phyloP scores from a whole-genome alignment of 2,797 vertebrate genomes.

The Hippopotamyrus pictus region DNA sequence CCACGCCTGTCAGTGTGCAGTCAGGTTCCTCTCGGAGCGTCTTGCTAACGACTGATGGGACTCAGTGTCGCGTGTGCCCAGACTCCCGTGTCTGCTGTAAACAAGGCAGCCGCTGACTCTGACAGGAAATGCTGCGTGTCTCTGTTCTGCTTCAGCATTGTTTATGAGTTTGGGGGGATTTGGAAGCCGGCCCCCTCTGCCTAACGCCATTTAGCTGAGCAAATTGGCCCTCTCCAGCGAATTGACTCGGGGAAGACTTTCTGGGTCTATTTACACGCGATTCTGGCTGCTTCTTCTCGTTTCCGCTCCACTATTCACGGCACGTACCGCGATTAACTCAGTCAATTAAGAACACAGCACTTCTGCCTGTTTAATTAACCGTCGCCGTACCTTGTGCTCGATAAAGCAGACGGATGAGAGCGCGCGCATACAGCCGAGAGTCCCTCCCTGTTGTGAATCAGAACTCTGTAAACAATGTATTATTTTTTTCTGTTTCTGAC shows the following conservation, averaged over 20 bases:
- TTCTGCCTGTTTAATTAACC: constrained; percentile 14
- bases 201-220: constrained; percentile 1
- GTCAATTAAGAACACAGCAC: neutral
- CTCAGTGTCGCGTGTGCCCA: neutral
- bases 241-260: neutral
- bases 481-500: neutral
- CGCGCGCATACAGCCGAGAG: neutral
- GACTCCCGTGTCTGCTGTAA: neutral
- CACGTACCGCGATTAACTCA: constrained; percentile 1
- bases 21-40: neutral
- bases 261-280: neutral
- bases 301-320: neutral
- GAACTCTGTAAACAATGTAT: neutral
- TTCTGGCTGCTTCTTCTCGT: neutral
- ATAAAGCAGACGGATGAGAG: neutral
- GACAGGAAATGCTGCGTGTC: neutral
- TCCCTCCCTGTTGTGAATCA: neutral
- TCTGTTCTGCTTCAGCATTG: neutral
- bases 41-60: neutral
- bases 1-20: neutral
- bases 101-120: neutral
- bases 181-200: neutral
- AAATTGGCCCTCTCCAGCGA: constrained; percentile 10
- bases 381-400: neutral
- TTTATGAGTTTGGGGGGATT: neutral